Conservation (phyloP, 2,888 invertebrate genomes). For the Geophilus truncorum region DNA sequence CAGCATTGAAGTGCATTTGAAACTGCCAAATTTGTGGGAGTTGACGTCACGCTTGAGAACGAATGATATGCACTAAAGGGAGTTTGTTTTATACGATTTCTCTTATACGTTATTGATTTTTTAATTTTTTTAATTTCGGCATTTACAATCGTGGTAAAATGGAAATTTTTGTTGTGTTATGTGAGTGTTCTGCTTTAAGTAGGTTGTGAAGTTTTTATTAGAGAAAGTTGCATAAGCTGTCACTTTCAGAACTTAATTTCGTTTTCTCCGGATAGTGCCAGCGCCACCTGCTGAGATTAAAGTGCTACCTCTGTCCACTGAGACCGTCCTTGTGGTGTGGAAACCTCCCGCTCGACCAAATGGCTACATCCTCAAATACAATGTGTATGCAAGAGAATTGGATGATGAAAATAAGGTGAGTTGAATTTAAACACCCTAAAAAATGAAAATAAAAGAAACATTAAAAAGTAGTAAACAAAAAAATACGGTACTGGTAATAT, state of each 20-base stretch:
- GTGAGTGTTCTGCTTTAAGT: background rate
- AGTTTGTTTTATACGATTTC: too few relatives aligned
- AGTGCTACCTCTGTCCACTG: slow-evolving; percentile 46
- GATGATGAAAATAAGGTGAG: slow-evolving; percentile 35
- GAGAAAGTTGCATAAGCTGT: slow-evolving; percentile 15
- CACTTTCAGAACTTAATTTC: slow-evolving; percentile 23
- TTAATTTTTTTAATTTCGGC: too few relatives aligned
- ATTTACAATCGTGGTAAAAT: too few relatives aligned
- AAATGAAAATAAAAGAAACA: background rate
- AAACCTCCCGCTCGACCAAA: slow-evolving; percentile 47
- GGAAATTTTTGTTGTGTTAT: background rate
- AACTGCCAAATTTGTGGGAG: background rate
- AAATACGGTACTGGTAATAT: too few relatives aligned
- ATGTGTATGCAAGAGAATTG: slow-evolving; percentile 43
- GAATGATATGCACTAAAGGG: too few relatives aligned
- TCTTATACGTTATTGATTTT: too few relatives aligned
- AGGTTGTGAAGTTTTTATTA: background rate
- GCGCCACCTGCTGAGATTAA: slow-evolving; percentile 48
- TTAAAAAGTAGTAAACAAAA: too few relatives aligned
- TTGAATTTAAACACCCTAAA: background rate
- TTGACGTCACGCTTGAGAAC: background rate
- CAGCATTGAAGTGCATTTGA: background rate
- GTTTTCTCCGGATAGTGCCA: slow-evolving; percentile 44
- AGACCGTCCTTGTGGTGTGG: slow-evolving; percentile 49
- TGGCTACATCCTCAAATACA: slow-evolving; percentile 47